Conservation (phyloP, 1,140 invertebrate species). For the Drosophila punjabiensis region DNA sequence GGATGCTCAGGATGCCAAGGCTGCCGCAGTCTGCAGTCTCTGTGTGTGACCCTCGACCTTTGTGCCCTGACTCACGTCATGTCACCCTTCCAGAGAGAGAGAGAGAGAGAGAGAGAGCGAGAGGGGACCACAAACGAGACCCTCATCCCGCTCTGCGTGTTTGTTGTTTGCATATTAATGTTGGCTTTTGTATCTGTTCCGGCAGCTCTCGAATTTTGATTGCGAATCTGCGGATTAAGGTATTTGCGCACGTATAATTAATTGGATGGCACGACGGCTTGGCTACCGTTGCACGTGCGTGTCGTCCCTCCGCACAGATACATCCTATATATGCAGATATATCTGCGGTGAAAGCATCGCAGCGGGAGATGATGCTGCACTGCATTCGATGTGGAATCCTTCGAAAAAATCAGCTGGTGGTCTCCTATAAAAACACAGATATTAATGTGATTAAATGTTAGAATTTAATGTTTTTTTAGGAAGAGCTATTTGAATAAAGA, state of each 20-base stretch:
- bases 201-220: slow-evolving; percentile 78
- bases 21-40: not conserved
- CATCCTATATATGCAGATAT: not conserved
- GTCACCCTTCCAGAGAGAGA: not conserved
- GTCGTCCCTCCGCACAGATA: not conserved
- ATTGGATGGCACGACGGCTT: slow-evolving; percentile 64
- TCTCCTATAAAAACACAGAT: not conserved
- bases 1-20: slow-evolving; percentile 27
- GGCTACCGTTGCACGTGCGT: slow-evolving; percentile 57
- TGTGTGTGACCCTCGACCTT: slow-evolving; percentile 46
- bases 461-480: too few relatives aligned
- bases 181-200: slow-evolving; percentile 69
- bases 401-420: slow-evolving; percentile 12
- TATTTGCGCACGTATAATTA: slow-evolving; percentile 84
- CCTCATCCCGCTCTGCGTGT: slow-evolving; percentile 16
- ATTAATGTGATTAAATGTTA: not conserved
- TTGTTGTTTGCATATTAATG: slow-evolving; percentile 79
- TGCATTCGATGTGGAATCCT: slow-evolving; percentile 10
- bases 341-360: not conserved
- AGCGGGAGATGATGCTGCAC: slow-evolving; percentile 33
- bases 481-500: too few relatives aligned
- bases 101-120: too few relatives aligned
- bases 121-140: slow-evolving; percentile 36
- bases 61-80: slow-evolving; percentile 17
- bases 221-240: slow-evolving; percentile 82